Evolutionary conservation across 2,113 vertebrate species (phyloP), one percentile per base, ranked within the genome.

Genomic region (Poeciliopsis turrubarensis): DNA sequence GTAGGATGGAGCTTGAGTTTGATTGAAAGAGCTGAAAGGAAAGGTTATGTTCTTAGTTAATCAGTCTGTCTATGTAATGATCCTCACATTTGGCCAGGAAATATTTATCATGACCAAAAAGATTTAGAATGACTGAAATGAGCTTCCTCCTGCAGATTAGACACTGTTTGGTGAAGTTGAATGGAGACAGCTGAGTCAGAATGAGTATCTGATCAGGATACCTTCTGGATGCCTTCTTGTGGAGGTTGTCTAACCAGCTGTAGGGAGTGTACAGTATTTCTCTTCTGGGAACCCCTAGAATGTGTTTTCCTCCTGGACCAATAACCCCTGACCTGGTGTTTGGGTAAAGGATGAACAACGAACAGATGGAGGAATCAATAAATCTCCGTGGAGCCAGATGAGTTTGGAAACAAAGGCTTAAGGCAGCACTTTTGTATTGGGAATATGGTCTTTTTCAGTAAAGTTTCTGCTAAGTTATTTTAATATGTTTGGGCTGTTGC

Each of bases 401-500:
- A 67, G 51, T 30, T 54, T 51, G 73, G 17, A 51, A 84, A 60
- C 32, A 62, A 22, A 66, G 75, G 44, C 14, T 60, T 78, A 51
- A 60, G 39, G 27, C 3, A n/a, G 65, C 66, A 64, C 69, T 73
- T 60, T 84, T 75, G 62, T 69, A 70, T 72, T 9, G 5, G 65
- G 19, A 54, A 2, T 25, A 10, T 25, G 47, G 17, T 57, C 57
- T 71, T 75, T 75, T 30, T 19, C 44, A 19, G 44, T 17, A 17
- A 47, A 19, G 4, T 47, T 47, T 19, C 5, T 47, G 44, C 19
- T 19, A 17, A 17, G 44, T 47, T 47, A 15, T 47, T 47, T 68
- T 39, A 67, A 65, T 63, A 44, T 65, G 32, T 32, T 65, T 39
- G 67, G 32, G 57, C 51, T 64, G 37, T 68, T 76, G 61, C 72